phyloP scores from a whole-genome alignment of 2,113 vertebrate genomes.

The Oostethus manadensis region DNA sequence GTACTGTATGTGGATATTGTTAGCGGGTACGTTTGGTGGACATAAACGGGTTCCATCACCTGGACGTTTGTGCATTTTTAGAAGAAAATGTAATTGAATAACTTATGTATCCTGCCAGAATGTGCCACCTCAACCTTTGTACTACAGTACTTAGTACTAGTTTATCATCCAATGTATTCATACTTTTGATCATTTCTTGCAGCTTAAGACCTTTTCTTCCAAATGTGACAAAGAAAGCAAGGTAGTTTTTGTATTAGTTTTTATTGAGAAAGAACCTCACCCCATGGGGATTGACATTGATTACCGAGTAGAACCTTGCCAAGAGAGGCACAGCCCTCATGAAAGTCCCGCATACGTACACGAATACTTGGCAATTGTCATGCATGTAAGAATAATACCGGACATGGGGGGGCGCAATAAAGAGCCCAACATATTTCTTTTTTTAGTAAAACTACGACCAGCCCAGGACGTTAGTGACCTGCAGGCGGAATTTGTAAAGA shows the following conservation, averaged over 20 bases:
- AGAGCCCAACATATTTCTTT: slow-evolving; percentile 9
- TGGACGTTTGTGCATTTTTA: too few relatives aligned
- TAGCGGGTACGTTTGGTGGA: neutral
- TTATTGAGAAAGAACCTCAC: slow-evolving; percentile 57
- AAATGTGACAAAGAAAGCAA: slow-evolving; percentile 3
- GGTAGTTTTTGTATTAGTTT: slow-evolving; percentile 35
- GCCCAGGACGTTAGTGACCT: slow-evolving; percentile 7
- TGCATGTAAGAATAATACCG: slow-evolving; percentile 53
- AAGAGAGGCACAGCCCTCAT: slow-evolving; percentile 44
- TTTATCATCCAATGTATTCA: neutral
- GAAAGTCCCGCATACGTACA: slow-evolving; percentile 38
- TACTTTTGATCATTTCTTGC: neutral
- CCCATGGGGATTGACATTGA: slow-evolving; percentile 49
- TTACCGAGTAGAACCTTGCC: slow-evolving; percentile 50
- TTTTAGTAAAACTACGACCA: slow-evolving; percentile 11
- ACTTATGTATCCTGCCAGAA: too few relatives aligned
- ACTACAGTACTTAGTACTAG: neutral
- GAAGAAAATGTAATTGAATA: too few relatives aligned
- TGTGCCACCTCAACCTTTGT: too few relatives aligned
- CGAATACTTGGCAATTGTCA: slow-evolving; percentile 29
- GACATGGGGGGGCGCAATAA: slow-evolving; percentile 16
- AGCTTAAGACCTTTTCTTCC: neutral
- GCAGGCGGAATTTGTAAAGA: neutral
- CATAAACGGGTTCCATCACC: neutral
- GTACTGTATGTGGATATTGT: neutral